These are phyloP conservation scores for Synergus laeviventris DNA, from an alignment of 2,888 invertebrate species.

Conservation along the genomic window DNA sequence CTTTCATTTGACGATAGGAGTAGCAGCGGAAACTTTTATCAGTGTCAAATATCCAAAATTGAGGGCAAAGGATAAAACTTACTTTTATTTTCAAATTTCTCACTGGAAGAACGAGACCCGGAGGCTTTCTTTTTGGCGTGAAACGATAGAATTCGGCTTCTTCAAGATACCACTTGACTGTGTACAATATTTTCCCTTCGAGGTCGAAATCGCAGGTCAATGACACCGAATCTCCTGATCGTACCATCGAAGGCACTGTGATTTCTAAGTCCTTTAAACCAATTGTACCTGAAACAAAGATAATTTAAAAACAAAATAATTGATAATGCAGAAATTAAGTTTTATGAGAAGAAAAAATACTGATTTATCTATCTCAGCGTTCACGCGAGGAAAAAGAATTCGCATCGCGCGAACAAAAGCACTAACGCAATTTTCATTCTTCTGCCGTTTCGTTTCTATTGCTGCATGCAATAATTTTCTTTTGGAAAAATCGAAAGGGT, in stretches of 20 bases:
- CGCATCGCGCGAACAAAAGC: not conserved
- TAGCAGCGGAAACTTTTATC: not conserved
- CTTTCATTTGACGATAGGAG: not conserved
- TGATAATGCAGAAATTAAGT: not conserved
- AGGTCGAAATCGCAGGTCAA: conserved; percentile 71
- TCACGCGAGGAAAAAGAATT: not conserved
- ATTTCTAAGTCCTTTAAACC: conserved; percentile 70
- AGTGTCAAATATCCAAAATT: not conserved
- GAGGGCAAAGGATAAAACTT: conserved; percentile 74
- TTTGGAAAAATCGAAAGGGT: not conserved
- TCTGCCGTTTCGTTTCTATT: not conserved
- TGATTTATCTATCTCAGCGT: not conserved
- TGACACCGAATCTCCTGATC: conserved; percentile 71
- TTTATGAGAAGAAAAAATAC: not conserved
- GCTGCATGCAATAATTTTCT: not conserved
- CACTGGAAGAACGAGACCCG: conserved; percentile 82
- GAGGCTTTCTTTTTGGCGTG: conserved; percentile 84
- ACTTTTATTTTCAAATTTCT: conserved; percentile 86
- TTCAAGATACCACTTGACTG: conserved; percentile 87
- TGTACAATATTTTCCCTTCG: conserved; percentile 78
- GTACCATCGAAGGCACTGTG: conserved; percentile 69
- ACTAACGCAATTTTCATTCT: not conserved
- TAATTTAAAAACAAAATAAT: not conserved
- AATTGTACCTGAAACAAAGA: conserved; percentile 65
- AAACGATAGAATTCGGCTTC: conserved; percentile 87